Conservation (phyloP, 2,888 invertebrate genomes). For the Stenolophus ochropezus region DNA sequence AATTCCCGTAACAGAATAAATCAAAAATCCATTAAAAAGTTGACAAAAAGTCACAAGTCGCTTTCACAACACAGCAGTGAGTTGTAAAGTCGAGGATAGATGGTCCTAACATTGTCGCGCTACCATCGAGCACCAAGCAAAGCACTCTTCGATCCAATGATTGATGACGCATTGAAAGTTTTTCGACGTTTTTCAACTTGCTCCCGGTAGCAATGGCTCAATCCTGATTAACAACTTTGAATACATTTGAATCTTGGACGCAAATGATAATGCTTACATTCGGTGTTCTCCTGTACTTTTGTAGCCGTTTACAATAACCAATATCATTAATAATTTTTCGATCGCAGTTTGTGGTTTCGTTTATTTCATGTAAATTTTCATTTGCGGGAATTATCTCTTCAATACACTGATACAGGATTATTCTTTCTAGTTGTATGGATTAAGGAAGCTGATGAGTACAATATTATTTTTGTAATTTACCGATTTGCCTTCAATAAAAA, state of each 20-base stretch:
- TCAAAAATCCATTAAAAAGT: slow-evolving; percentile 54
- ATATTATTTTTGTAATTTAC: too few relatives aligned
- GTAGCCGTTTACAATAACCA: not conserved
- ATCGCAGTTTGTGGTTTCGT: not conserved
- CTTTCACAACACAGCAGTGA: slow-evolving; percentile 39
- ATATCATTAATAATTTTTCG: slow-evolving; percentile 8
- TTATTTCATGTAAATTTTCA: not conserved
- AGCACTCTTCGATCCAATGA: slow-evolving; percentile 40
- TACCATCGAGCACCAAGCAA: slow-evolving; percentile 25
- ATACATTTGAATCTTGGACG: slow-evolving; percentile 20
- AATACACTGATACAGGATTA: too few relatives aligned
- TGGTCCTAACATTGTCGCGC: slow-evolving; percentile 28
- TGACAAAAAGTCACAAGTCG: slow-evolving; percentile 48
- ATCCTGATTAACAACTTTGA: slow-evolving; percentile 48
- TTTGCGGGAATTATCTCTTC: not conserved
- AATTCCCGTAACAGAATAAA: slow-evolving; percentile 47
- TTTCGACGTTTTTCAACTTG: slow-evolving; percentile 37
- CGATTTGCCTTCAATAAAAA: too few relatives aligned
- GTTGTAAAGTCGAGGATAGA: slow-evolving; percentile 47
- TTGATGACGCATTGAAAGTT: slow-evolving; percentile 43
- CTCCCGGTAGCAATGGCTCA: slow-evolving; percentile 25
- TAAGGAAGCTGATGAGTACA: too few relatives aligned
- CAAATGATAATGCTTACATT: not conserved
- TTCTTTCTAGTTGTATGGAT: too few relatives aligned
- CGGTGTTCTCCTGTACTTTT: not conserved